phyloP scores from a whole-genome alignment of 2,113 vertebrate genomes.

The Laticauda colubrina region DNA sequence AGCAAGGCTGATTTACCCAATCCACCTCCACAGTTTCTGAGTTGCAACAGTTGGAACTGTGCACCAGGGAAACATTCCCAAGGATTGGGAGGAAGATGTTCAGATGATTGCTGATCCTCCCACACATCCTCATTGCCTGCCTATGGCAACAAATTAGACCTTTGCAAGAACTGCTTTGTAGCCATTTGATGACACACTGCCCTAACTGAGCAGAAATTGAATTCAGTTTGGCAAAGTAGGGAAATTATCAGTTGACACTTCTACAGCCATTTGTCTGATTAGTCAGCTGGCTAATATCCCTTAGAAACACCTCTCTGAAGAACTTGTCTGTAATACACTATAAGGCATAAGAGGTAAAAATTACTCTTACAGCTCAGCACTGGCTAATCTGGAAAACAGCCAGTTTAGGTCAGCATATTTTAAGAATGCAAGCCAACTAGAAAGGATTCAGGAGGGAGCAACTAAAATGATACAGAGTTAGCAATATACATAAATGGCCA shows the following conservation, averaged over 20 bases:
- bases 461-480: constrained; percentile 25
- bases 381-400: background rate
- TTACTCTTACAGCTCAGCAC: constrained; percentile 1
- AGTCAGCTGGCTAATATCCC: constrained; percentile 4
- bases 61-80: background rate
- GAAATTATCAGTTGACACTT: background rate
- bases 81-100: background rate
- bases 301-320: constrained; percentile 8
- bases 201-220: background rate
- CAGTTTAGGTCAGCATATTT: constrained; percentile 29
- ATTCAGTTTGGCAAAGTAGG: background rate
- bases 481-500: background rate
- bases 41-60: background rate
- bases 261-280: constrained; percentile 20
- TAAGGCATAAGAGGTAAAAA: constrained; percentile 24
- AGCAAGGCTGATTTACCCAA: background rate
- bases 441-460: constrained; percentile 19
- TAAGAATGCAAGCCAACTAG: constrained; percentile 23
- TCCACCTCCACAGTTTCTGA: background rate
- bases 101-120: background rate
- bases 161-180: background rate
- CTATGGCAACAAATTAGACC: constrained; percentile 1
- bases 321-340: constrained; percentile 13
- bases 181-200: background rate
- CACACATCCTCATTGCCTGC: background rate